These are phyloP conservation scores for Burhinus oedicnemus DNA, from an alignment of 2,113 vertebrate species.

Conservation along the genomic window DNA sequence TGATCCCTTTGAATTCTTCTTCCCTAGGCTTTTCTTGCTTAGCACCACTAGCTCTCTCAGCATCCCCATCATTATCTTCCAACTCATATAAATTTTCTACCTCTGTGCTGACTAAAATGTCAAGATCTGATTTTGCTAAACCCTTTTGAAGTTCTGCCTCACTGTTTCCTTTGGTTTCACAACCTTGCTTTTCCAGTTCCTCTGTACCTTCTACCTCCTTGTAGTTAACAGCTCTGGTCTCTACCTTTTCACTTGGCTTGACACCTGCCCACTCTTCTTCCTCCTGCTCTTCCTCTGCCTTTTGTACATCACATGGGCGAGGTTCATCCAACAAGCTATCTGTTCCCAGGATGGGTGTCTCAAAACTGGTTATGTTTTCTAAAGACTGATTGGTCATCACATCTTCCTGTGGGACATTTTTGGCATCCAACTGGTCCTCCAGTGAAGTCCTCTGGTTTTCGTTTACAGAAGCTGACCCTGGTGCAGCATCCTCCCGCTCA, in stretches of 20 bases:
- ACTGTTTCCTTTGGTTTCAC: neutral
- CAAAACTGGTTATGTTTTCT: slow-evolving; percentile 53
- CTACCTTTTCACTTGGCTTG: slow-evolving; percentile 76
- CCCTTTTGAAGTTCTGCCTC: neutral
- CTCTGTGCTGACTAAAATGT: neutral
- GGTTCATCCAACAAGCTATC: slow-evolving; percentile 54
- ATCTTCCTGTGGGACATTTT: slow-evolving; percentile 73
- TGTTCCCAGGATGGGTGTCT: slow-evolving; percentile 50
- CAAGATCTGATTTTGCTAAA: slow-evolving; percentile 23
- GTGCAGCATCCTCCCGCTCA: slow-evolving; percentile 46
- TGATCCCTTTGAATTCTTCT: neutral
- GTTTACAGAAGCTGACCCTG: slow-evolving; percentile 53
- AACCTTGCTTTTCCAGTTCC: slow-evolving; percentile 54
- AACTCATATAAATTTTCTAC: neutral
- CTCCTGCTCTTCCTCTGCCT: slow-evolving; percentile 46
- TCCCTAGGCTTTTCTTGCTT: neutral
- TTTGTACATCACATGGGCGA: slow-evolving; percentile 47
- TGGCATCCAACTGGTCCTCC: slow-evolving; percentile 54
- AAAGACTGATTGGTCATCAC: slow-evolving; percentile 60
- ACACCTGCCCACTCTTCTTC: slow-evolving; percentile 67
- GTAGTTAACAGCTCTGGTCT: slow-evolving; percentile 49
- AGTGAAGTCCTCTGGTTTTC: slow-evolving; percentile 61
- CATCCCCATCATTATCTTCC: slow-evolving; percentile 1
- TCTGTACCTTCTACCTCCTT: slow-evolving; percentile 57
- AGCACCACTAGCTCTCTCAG: neutral